Evolutionary conservation across 2,797 vertebrate species (phyloP).

Genomic region (Gymnothorax javanicus): DNA sequence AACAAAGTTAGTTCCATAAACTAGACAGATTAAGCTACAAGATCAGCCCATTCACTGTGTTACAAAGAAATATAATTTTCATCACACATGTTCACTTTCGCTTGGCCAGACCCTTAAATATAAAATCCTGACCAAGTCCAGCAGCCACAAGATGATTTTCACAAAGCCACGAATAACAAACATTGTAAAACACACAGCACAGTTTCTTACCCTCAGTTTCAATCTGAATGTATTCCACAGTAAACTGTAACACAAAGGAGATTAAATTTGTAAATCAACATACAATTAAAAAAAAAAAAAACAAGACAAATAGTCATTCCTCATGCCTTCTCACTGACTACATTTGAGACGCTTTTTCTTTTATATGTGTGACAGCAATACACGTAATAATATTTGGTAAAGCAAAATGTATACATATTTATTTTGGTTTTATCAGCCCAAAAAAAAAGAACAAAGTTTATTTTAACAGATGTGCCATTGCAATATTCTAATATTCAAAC

Average conservation of each 20-base stretch:
- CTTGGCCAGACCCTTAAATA: neutral
- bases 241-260: slow-evolving; percentile 75
- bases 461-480: too few relatives aligned
- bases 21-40: too few relatives aligned
- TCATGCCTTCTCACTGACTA: neutral
- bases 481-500: too few relatives aligned
- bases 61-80: too few relatives aligned
- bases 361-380: neutral
- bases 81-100: too few relatives aligned
- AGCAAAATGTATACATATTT: too few relatives aligned
- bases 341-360: neutral
- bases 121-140: neutral
- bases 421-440: too few relatives aligned
- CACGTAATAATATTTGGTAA: too few relatives aligned
- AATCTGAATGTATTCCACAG: slow-evolving; percentile 87
- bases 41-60: too few relatives aligned
- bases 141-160: neutral
- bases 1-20: too few relatives aligned
- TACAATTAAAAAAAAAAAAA: neutral
- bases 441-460: too few relatives aligned
- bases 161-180: neutral
- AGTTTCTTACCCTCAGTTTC: slow-evolving; percentile 81
- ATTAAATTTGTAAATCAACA: slow-evolving; percentile 3
- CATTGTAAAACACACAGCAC: neutral
- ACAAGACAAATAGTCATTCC: neutral